A percentile compares a stretch with the other conserved stretches of the same genome.
Evolutionary conservation across 1,140 invertebrate species (phyloP).

Genomic region (Trinorchestia longiramus): DNA sequence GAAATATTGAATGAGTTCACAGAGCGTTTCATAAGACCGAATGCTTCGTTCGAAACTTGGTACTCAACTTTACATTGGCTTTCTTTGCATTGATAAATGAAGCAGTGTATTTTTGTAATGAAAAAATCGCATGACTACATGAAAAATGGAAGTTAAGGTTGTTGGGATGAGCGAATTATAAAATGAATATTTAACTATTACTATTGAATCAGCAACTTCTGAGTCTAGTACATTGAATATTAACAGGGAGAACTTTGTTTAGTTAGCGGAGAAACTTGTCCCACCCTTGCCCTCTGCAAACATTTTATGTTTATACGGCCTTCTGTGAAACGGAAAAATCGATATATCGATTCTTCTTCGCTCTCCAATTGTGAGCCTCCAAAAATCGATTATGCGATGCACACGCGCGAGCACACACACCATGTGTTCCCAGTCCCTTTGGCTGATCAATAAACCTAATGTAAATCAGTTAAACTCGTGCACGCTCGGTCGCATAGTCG

Average conservation of each 20-base stretch:
- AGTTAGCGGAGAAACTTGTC: background rate
- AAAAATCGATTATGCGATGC: slow-evolving; percentile 47
- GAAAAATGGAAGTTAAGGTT: background rate
- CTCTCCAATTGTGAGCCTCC: slow-evolving; percentile 35
- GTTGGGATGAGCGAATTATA: background rate
- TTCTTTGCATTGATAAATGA: background rate
- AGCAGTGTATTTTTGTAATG: background rate
- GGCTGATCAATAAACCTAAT: slow-evolving; percentile 23
- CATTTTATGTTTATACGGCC: background rate
- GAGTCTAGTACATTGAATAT: background rate
- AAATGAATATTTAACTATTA: background rate
- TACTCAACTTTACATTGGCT: background rate
- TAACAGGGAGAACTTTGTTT: background rate
- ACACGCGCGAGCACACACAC: background rate
- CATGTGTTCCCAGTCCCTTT: background rate
- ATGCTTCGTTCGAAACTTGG: background rate
- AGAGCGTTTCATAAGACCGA: background rate
- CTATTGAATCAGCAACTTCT: background rate
- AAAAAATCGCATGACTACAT: background rate
- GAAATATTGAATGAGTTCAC: background rate
- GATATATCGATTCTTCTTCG: slow-evolving; percentile 24
- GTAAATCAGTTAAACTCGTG: background rate
- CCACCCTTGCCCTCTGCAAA: background rate
- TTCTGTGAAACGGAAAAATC: slow-evolving; percentile 38
- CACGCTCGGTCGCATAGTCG: background rate